Evolutionary conservation across 2,888 invertebrate genomes (phyloP), one percentile per base, ranked within the genome.

Genomic region (Diplolepis rosae): DNA sequence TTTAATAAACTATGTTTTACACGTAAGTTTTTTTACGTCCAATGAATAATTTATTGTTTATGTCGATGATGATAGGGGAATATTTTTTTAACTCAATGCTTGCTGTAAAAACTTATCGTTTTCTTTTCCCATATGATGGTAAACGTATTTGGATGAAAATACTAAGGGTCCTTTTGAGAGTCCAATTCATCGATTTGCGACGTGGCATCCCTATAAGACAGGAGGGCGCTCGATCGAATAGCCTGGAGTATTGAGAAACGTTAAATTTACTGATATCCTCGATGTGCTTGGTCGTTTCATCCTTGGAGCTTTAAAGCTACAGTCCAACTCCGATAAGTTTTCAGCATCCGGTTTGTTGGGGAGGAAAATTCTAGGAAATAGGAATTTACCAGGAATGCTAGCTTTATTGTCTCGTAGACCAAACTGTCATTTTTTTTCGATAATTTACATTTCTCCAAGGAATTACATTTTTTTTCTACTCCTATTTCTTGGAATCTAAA

Each of bases 181-280:
- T 56, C 56, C 56, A 32, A 32, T 5, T 56, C 73, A 69, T 80
- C 80, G 78, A 80, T 76, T 73, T 73, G 65, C 67, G 66, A 73
- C 74, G 72, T 45, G 69, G 72, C 73, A 79, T 77, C 76, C 35
- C 35, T 54, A 50, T 32, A 50, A 52, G 71, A 67, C 72, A 73
- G 71, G 73, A 75, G 71, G 74, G 75, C 76, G 75, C 76, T 70
- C 71, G 74, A 76, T 76, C 73, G 74, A 73, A 76, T 69, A 70
- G 67, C 51, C 39, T 27, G 48, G 35, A 45, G 66, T 77, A 78
- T 79, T 72, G 77, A 75, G 74, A 75, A 77, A 77, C 74, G 77
- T 74, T 72, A 78, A 79, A 79, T 81, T 78, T 77, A 78, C 68
- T 74, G 73, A 69, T 42, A 69, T 61, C 54, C 48, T 39, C 72